A percentile compares a stretch with the other conserved stretches of the same genome.
Evolutionary conservation across 2,797 vertebrate species (phyloP).

Genomic region (Chrosomus eos): DNA sequence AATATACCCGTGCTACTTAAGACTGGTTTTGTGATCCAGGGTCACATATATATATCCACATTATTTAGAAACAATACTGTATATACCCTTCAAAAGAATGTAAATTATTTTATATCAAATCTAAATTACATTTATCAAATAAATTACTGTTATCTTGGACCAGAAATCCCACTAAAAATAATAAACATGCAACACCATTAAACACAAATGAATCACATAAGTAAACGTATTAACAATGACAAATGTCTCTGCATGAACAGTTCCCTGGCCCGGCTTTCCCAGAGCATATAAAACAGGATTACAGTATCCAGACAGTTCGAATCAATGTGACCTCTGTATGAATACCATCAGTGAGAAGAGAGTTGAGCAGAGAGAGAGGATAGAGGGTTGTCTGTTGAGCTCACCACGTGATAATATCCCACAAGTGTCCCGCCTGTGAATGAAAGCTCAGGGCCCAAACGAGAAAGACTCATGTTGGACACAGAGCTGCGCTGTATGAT

Average conservation of each 20-base stretch:
- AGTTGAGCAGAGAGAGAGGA: slow-evolving; percentile 46
- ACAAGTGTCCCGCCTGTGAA: slow-evolving; percentile 60
- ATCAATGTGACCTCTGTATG: slow-evolving; percentile 54
- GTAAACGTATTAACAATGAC: slow-evolving; percentile 35
- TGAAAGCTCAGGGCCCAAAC: slow-evolving; percentile 63
- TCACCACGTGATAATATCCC: slow-evolving; percentile 29
- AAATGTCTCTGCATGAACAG: slow-evolving; percentile 56
- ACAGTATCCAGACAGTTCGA: slow-evolving; percentile 62
- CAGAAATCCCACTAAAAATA: not conserved
- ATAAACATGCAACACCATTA: slow-evolving; percentile 1
- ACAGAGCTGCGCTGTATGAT: slow-evolving; percentile 63
- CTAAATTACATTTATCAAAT: not conserved
- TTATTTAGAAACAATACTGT: not conserved
- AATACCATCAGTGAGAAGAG: slow-evolving; percentile 51
- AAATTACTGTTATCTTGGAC: not conserved
- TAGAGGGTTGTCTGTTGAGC: slow-evolving; percentile 30
- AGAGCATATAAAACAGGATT: slow-evolving; percentile 62
- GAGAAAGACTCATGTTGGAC: slow-evolving; percentile 71
- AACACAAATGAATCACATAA: slow-evolving; percentile 10
- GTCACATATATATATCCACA: not conserved
- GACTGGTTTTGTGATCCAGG: too few relatives aligned
- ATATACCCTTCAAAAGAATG: not conserved
- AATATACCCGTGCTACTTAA: too few relatives aligned
- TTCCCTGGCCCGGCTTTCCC: slow-evolving; percentile 23
- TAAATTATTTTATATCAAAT: not conserved